A percentile compares a stretch with the other conserved stretches of the same genome.
phyloP scores from a whole-genome alignment of 2,888 invertebrate species.

The Hecatera dysodea region DNA sequence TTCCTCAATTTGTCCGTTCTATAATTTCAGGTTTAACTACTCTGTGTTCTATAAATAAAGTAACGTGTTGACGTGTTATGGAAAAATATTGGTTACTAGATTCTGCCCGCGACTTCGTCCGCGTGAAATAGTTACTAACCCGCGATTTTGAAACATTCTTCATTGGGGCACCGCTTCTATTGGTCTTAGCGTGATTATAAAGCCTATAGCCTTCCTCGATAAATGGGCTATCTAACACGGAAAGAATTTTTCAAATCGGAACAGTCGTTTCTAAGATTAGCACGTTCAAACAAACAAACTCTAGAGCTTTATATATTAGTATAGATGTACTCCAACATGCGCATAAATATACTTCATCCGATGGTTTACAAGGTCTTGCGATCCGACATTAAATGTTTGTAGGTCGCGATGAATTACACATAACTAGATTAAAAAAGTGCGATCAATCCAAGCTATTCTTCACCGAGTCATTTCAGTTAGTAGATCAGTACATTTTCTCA shows the following conservation, averaged over 20 bases:
- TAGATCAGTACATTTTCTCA: conserved; percentile 15
- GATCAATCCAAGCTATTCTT: conserved; percentile 17
- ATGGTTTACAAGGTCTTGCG: conserved; percentile 1
- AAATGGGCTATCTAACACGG: no score
- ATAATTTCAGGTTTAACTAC: not conserved
- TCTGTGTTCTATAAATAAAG: not conserved
- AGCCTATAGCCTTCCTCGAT: no score
- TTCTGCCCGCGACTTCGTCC: no score
- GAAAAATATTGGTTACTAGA: not conserved
- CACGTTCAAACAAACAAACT: no score
- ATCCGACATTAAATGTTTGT: conserved; percentile 4
- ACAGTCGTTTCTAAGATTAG: no score
- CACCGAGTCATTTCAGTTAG: conserved; percentile 4
- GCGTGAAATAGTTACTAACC: no score
- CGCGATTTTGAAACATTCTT: no score
- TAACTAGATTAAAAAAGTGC: conserved; percentile 24
- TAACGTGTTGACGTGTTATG: not conserved
- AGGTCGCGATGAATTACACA: not conserved
- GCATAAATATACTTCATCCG: not conserved
- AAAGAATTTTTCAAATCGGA: no score
- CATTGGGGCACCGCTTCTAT: no score
- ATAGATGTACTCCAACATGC: not conserved
- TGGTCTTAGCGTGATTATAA: no score
- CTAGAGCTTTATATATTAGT: no score
- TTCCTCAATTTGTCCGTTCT: conserved; percentile 2